phyloP scores from a whole-genome alignment of 2,797 vertebrate genomes.

The Bufotes viridis region DNA sequence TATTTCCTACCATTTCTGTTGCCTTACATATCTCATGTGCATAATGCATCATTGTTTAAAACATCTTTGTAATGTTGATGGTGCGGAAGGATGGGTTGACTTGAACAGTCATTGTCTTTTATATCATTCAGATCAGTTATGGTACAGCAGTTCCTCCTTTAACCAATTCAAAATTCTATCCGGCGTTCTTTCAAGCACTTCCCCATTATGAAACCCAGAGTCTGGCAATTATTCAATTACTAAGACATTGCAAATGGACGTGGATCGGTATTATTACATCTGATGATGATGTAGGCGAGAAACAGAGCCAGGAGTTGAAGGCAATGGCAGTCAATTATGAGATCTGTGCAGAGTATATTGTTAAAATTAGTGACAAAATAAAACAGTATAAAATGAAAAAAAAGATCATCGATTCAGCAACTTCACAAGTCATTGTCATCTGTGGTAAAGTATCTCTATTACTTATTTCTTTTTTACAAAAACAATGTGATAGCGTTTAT shows the following conservation, averaged over 20 bases:
- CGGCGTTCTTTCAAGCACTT: constrained; percentile 13
- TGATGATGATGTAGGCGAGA: constrained; percentile 10
- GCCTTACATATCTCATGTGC: no score
- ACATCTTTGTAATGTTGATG: no score
- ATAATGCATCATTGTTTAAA: no score
- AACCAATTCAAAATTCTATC: background rate
- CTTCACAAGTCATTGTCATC: background rate
- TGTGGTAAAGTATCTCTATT: background rate
- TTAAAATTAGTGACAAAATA: background rate
- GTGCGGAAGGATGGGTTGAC: no score
- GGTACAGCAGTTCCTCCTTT: background rate
- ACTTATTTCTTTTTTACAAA: background rate
- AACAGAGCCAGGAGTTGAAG: constrained; percentile 6
- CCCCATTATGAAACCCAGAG: constrained; percentile 3
- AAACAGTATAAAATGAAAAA: background rate
- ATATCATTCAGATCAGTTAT: constrained; percentile 40
- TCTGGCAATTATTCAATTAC: background rate
- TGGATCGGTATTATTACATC: constrained; percentile 26
- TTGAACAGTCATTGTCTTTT: background rate
- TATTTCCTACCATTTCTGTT: no score
- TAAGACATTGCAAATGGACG: constrained; percentile 6
- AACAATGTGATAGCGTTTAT: background rate
- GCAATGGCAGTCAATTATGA: background rate
- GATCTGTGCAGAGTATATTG: constrained; percentile 13
- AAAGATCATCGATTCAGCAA: background rate